A percentile compares a stretch with the other conserved stretches of the same genome.
Conservation (phyloP, 2,797 vertebrate genomes). For the Sebastiscus tertius region DNA sequence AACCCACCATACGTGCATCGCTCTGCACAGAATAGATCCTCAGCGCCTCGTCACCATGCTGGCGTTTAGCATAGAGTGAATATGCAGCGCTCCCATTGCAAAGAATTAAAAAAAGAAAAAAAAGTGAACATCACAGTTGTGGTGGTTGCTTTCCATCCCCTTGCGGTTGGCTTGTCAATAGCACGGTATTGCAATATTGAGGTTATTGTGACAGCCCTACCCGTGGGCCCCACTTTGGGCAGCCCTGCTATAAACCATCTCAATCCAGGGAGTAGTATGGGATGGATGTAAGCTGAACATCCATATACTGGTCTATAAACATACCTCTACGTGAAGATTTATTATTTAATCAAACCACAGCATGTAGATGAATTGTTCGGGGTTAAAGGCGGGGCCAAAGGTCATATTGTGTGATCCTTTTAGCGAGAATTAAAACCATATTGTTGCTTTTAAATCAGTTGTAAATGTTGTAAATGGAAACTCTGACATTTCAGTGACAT, state of each 20-base stretch:
- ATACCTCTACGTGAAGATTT: not conserved
- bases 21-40: no score
- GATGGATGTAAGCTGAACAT: not conserved
- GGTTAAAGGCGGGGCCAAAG: not conserved
- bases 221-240: no score
- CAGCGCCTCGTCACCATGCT: no score
- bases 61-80: no score
- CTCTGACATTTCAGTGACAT: not conserved
- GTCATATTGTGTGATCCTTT: not conserved
- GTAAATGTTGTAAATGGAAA: slow-evolving; percentile 18
- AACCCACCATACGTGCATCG: no score
- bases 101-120: no score
- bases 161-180: no score
- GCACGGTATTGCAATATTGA: no score
- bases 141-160: no score
- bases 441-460: not conserved
- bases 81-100: rapidly evolving
- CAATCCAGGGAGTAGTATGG: not conserved
- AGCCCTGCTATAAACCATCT: not conserved
- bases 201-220: no score
- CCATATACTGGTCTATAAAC: not conserved
- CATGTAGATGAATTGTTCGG: not conserved
- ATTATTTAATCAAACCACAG: slow-evolving; percentile 1
- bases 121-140: no score
- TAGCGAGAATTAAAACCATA: not conserved